Base-by-base conservation (phyloP, 2,888 invertebrate genomes). In the Chloroclystis v-ata region DNA sequence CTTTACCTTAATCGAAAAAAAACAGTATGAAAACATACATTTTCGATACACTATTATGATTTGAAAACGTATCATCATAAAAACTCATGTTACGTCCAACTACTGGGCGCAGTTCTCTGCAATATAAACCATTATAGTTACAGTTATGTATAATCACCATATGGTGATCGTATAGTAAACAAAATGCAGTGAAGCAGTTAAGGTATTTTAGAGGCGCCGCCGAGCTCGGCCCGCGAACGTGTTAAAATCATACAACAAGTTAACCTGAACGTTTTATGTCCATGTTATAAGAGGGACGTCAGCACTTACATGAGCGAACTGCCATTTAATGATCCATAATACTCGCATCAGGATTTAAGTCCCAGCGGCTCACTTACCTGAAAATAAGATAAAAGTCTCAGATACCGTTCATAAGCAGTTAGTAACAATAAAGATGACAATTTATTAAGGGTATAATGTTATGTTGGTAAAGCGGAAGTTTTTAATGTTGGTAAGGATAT, bases 331-430 rank as follows among this genome's bases (percentile, higher is more conserved):
- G 11, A 20, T 20, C 24, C 30, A 29, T 32, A 44, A 49, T 37
- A 45, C 42, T 41, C 16, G 35, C 43, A 39, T 12, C 26, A 26
- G 41, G 32, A 43, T 46, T 38, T 30, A 40, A 33, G 11, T 42
- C 24, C 35, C 46, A 20, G 30, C 26, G 11, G 30, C 14, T 42
- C 41, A 63, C 75, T 72, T 76, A 75, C 76, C 76, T 76, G 78
- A 60, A 76, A 77, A 60, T 42, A 64, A 57, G 42, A 53, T 59
- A 61, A 65, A 74, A 67, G 59, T 61, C 47, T 52, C 28, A 43
- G 46, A 52, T 61, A 68, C 63, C 59, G 63, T 68, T 59, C 47
- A 56, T 49, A 60, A 35, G 57, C 46, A 47, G 48, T 63, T 60
- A 64, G 54, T 52, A 57, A 55, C 58, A 52, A 61, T 69, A 65